Evolutionary conservation across 2,797 vertebrate species (phyloP), one percentile per base, ranked within the genome.

Genomic region (Ara ararauna): DNA sequence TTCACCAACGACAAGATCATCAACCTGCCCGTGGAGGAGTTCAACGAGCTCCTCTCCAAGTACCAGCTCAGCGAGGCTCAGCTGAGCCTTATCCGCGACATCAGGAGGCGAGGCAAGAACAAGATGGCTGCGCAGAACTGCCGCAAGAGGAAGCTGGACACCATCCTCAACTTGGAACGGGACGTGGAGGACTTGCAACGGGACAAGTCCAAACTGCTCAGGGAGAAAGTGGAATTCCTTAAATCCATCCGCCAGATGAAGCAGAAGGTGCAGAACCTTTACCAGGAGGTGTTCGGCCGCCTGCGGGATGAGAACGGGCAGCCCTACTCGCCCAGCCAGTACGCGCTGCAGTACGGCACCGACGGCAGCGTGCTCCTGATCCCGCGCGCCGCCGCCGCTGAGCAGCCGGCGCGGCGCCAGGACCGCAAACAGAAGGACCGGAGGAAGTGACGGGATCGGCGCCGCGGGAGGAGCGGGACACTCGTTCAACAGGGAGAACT

Each of bases 101-200:
- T 99, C 97, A 98, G 99, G 81, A 96, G 99, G 74, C 98, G 99
- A 1, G 99, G 99, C 85, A 99, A 99, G 97, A 99, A 99, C 98
- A 99, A 99, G 98, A 99, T 99, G 99, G 99, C 99, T 0, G 99
- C 99, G 0, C 99, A 99, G 97, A 99, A 99, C 98, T 99, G 99
- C 98, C 99, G 99, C 89, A 99, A 99, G 97, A 98, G 99, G 93
- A 99, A 99, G 77, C 98, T 99, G 97, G 99, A 99, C 97, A 99
- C 99, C 94, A 99, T 99, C 97, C 98, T 99, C 10, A 99, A 99
- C 97, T 97, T 99, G 96, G 99, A 99, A 94, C 98, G 99, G 62
- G 99, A 99, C 10, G 99, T 99, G 60, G 99, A 99, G 50, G 99
- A 99, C 87, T 98, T 99, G 97, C 97, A 98, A 70, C 98, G 99